Base-by-base conservation (phyloP, 2,888 invertebrate species). In the Aricia artaxerxes region DNA sequence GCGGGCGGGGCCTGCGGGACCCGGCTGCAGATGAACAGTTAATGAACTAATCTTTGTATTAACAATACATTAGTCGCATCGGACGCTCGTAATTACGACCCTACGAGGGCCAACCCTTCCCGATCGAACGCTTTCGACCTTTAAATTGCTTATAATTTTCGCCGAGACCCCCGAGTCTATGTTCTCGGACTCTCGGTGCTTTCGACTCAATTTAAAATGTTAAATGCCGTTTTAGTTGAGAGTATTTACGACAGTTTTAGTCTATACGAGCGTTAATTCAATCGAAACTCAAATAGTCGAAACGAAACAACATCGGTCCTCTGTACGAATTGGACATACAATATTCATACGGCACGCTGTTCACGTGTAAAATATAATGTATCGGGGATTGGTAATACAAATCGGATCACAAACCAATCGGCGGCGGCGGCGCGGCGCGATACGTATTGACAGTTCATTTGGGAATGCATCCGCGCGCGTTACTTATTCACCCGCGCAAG, bases 11-110 rank as follows among this genome's bases (percentile, higher is more conserved):
- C 82, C 86, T 82, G 83, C 88, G 89, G 92, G 78, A 81, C 80
- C 81, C 81, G 82, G 81, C 86, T 82, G 83, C 88, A 89, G 91
- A 92, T 90, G 93, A 92, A 90, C 91, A 92, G 94, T 93, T 94
- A 94, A 94, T 94, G 92, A 93, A 93, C 92, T 94, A 93, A 94
- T 94, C 91, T 91, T 87, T 93, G 94, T 94, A 94, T 94, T 92
- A 94, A 94, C 93, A 92, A 92, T 91, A 93, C 93, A 94, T 93
- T 93, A 93, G 90, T 87, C 89, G 88, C 93, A 92, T 91, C 92
- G 92, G 93, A 89, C 92, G 92, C 89, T 85, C 86, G 85, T 86
- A 85, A 85, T 86, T 85, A 85, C 83, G 83, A 80, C 83, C 83
- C 82, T 82, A 84, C 85, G 85, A 85, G 87, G 86, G 87, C 82